These are phyloP conservation scores for Nemopilema nomurai DNA, from an alignment of 30 jellyfish, hydroid and myxozoan genomes.

Conservation along the genomic window DNA sequence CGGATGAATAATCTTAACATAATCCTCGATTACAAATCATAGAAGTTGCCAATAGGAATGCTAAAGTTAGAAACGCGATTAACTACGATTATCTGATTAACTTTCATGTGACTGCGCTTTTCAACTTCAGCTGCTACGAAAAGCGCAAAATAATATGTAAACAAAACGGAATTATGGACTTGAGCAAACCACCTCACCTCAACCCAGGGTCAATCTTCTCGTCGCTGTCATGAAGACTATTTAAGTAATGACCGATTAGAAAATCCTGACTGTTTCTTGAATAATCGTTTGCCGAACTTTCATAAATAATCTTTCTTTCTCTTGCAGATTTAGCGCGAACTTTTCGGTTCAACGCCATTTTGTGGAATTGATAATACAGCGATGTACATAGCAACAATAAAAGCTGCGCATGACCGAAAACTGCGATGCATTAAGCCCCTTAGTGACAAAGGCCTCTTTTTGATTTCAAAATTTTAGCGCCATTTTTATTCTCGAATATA, in stretches of 20 bases:
- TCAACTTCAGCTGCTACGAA: not conserved
- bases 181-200: not conserved
- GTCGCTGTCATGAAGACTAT: slow-evolving; percentile 17
- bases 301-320: slow-evolving; percentile 5
- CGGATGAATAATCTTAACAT: too few relatives aligned
- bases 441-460: not conserved
- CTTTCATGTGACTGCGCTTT: not conserved
- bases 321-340: slow-evolving; percentile 36
- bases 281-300: slow-evolving; percentile 11
- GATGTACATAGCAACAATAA: slow-evolving; percentile 24
- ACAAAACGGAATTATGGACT: not conserved
- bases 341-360: slow-evolving; percentile 34
- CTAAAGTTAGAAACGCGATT: too few relatives aligned
- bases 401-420: slow-evolving; percentile 24
- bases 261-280: not conserved
- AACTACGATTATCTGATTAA: too few relatives aligned
- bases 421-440: not conserved
- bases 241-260: slow-evolving; percentile 21
- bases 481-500: too few relatives aligned
- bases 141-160: not conserved
- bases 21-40: too few relatives aligned
- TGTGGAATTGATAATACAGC: not conserved
- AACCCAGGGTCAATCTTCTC: not conserved
- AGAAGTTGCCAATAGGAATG: too few relatives aligned
- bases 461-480: too few relatives aligned